Base-by-base conservation (phyloP, 2,888 invertebrate species). In the Ennomos quercinarius region DNA sequence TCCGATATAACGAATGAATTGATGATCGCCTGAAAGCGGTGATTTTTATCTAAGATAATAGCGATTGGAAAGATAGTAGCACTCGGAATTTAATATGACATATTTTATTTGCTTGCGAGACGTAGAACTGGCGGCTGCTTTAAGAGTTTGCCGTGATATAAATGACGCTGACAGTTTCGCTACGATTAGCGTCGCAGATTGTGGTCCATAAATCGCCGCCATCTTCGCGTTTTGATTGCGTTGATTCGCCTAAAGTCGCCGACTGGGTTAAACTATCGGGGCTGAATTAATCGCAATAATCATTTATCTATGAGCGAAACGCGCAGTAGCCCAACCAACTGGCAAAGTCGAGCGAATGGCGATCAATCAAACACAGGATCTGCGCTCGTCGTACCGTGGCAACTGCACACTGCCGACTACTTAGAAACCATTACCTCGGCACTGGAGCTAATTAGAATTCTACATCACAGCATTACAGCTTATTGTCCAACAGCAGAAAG, bases 331-430 rank as follows among this genome's bases (percentile, higher is more conserved):
- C 54, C 57, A 70, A 68, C 66, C 70, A 70, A 72, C 49, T 66
- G 69, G 69, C 44, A 63, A 62, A 72, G 62, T 61, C 63, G 66
- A 68, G 61, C 75, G 75, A 74, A 71, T 64, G 73, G 72, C 76
- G 67, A 86, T 89, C 84, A 84, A 87, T 88, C 87, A 87, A 72
- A 69, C 76, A 83, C 90, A 91, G 92, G 92, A 91, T 87, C 86
- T 91, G 57, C 87, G 91, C 89, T 87, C 86, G 77, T 75, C 80
- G 73, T 87, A 89, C 82, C 91, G 86, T 91, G 83, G 34, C 57
- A 38, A 13, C n/a, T n/a, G n/a, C 37, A 50, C 36, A 36, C 82
- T 86, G 78, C 89, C 89, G 87, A 68, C 71, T 86, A 80, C 79
- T 84, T 85, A 86, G 84, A 86, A 83, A 71, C 67, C 66, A 67